A percentile compares a stretch with the other conserved stretches of the same genome.
Evolutionary conservation across 1,140 invertebrate species (phyloP).

Genomic region (Propsilocerus akamusi): DNA sequence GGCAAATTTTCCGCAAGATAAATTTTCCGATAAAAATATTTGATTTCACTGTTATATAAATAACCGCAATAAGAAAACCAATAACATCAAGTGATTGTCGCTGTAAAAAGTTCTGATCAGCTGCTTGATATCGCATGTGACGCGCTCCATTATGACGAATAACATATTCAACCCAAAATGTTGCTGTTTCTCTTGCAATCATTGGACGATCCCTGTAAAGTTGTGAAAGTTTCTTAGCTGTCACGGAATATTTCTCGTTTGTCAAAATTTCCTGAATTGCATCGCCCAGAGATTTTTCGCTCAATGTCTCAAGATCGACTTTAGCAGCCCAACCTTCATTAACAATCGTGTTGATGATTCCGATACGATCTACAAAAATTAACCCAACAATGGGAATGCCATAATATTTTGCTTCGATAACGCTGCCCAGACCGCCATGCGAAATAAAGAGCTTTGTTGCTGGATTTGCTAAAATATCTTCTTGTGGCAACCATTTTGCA

Average conservation of each 20-base stretch:
- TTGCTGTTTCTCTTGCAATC: slow-evolving; percentile 19
- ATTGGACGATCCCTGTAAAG: slow-evolving; percentile 22
- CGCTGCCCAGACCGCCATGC: slow-evolving; percentile 30
- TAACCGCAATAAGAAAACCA: too few relatives aligned
- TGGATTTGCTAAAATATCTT: slow-evolving; percentile 27
- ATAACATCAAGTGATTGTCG: slow-evolving; percentile 28
- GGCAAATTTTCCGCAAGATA: too few relatives aligned
- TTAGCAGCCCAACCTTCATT: slow-evolving; percentile 9
- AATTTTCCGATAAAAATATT: too few relatives aligned
- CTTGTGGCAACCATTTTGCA: slow-evolving; percentile 36
- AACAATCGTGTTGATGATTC: slow-evolving; percentile 9
- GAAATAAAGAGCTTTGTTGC: slow-evolving; percentile 27
- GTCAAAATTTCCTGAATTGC: neutral
- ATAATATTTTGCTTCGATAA: slow-evolving; percentile 27
- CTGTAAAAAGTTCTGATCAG: slow-evolving; percentile 29
- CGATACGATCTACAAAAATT: slow-evolving; percentile 18
- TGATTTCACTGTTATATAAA: too few relatives aligned
- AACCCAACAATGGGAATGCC: slow-evolving; percentile 30
- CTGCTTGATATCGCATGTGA: slow-evolving; percentile 12
- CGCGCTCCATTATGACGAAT: slow-evolving; percentile 24
- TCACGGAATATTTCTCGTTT: neutral
- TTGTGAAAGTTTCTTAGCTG: slow-evolving; percentile 10
- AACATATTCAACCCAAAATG: slow-evolving; percentile 29
- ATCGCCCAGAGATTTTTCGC: neutral
- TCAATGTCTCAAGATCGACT: neutral